Base-by-base conservation (phyloP, 1,140 invertebrate species). In the Heliconius hermathena region DNA sequence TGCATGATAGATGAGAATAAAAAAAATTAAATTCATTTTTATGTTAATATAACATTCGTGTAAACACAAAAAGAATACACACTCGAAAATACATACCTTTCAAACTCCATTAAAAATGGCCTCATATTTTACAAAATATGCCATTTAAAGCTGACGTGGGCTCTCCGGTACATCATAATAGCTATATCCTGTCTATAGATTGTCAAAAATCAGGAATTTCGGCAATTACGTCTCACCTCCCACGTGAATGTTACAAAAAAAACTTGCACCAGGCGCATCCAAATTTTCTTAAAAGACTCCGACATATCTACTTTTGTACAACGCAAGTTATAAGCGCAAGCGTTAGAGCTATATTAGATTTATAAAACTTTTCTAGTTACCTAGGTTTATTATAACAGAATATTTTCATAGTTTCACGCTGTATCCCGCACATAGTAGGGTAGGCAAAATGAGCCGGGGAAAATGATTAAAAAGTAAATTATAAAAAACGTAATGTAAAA, bases 141-240 rank as follows among this genome's bases (percentile, higher is more conserved):
- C 78, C 82, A 84, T 78, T 84, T 82, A 76, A 54, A 26, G 73
- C 26, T 76, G 80, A 81, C 80, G 70, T 70, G 73, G 75, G 75
- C 77, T 78, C 85, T 90, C 89, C 81, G 89, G 88, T 87, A 83
- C 89, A 87, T 93, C 86, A 94, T 93, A 94, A 93, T 91, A 93
- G 91, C 92, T 88, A 94, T 92, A 93, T 93, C 91, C 91, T 91
- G 91, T 91, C 91, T 90, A 92, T 93, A 92, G 90, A 94, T 94
- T 93, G 91, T 93, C 91, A 93, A 94, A 94, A 94, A 94, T 93
- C 92, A 90, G 91, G 91, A 92, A 94, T 93, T 92, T 93, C 91
- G 91, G 89, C 92, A 94, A 94, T 94, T 94, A 94, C 85, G 83
- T 87, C 89, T 86, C 90, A 92, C 92, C 92, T 92, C 92, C 92